phyloP scores from a whole-genome alignment of 2,113 vertebrate genomes.

The Rousettus leschenaultii region DNA sequence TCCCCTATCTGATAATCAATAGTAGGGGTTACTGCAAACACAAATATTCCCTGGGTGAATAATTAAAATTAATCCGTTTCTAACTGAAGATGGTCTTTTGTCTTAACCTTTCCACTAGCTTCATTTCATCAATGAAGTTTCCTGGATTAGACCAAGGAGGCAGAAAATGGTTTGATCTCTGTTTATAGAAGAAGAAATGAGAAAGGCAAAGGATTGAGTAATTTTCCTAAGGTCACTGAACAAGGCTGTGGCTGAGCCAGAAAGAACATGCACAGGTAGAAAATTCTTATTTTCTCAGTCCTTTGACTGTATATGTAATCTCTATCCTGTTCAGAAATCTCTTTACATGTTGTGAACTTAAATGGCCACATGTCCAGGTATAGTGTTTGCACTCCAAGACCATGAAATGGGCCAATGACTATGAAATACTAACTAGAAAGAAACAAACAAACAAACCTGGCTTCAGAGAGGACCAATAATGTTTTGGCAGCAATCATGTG shows the following conservation, averaged over 20 bases:
- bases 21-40: not conserved
- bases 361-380: not conserved
- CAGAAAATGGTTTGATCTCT: constrained; percentile 38
- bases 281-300: not conserved
- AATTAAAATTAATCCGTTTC: constrained; percentile 48
- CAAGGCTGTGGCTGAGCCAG: not conserved
- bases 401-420: not conserved
- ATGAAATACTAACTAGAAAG: not conserved
- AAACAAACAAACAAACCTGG: not conserved
- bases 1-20: not conserved
- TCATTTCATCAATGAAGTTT: constrained; percentile 53
- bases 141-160: not conserved
- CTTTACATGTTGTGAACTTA: not conserved
- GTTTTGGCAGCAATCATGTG: not conserved
- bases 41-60: constrained; percentile 12
- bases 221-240: constrained; percentile 20
- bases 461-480: not conserved
- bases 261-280: not conserved
- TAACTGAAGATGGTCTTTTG: not conserved
- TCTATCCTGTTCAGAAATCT: not conserved
- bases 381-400: not conserved
- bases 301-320: not conserved
- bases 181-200: constrained; percentile 27
- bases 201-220: not conserved
- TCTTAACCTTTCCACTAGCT: constrained; percentile 17